Conservation (phyloP, 2,888 invertebrate genomes). For the Caenorhabditis doughertyi region DNA sequence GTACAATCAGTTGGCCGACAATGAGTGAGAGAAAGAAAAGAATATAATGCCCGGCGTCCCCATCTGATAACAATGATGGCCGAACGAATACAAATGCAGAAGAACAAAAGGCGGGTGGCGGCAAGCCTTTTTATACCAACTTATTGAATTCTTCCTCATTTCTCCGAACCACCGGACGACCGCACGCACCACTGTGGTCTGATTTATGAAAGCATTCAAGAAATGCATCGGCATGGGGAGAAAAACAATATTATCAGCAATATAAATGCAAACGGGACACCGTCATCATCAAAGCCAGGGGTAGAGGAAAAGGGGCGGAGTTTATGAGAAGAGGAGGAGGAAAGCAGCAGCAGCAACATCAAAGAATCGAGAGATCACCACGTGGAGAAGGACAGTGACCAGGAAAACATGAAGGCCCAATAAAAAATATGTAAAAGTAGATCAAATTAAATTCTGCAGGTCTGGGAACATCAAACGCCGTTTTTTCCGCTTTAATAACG, state of each 20-base stretch:
- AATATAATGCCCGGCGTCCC: not conserved
- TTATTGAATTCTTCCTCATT: constrained; percentile 1
- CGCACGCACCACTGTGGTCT: constrained; percentile 28
- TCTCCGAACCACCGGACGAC: not conserved
- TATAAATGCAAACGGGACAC: not conserved
- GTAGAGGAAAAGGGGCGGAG: constrained; percentile 26
- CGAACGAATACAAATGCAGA: constrained; percentile 13
- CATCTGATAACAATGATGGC: constrained; percentile 29
- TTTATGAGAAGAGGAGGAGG: not conserved
- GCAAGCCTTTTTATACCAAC: constrained; percentile 26
- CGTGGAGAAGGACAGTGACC: constrained; percentile 18
- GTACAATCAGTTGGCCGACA: constrained; percentile 17
- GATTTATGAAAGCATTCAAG: constrained; percentile 47
- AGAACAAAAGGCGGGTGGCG: constrained; percentile 14
- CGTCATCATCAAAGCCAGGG: constrained; percentile 5
- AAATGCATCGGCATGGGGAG: constrained; percentile 10
- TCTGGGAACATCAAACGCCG: not conserved
- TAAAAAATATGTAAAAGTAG: too few species aligned
- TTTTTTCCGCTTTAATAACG: not conserved
- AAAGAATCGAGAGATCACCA: constrained; percentile 45
- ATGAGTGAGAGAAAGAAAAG: constrained; percentile 10
- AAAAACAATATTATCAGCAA: constrained; percentile 16
- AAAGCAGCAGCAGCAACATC: not conserved
- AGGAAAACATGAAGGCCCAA: too few species aligned
- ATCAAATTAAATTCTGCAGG: constrained; percentile 21